Evolutionary conservation across 1,140 invertebrate genomes (phyloP).

Genomic region (Octopus bimaculoides): DNA sequence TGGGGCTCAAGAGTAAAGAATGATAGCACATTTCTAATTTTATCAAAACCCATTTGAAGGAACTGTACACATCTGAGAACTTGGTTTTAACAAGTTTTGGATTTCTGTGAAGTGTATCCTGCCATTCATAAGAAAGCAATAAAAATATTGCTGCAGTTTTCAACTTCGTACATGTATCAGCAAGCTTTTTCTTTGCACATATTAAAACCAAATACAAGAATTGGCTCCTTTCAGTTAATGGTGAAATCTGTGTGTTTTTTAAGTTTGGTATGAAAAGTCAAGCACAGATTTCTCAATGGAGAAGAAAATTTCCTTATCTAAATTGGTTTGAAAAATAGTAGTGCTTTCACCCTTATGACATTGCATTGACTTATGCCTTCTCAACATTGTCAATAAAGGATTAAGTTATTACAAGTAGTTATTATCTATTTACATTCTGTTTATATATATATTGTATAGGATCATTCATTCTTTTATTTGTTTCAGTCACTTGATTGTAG

Average conservation of each 20-base stretch:
- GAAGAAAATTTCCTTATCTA: neutral
- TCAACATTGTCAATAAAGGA: neutral
- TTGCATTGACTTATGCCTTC: neutral
- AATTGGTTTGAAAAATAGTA: constrained; percentile 8
- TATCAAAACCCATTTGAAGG: constrained; percentile 7
- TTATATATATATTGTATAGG: too few relatives aligned
- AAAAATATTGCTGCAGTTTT: constrained; percentile 5
- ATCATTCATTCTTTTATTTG: too few relatives aligned
- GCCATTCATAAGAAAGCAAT: neutral
- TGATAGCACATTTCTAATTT: neutral
- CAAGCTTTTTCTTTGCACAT: neutral
- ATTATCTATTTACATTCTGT: too few relatives aligned
- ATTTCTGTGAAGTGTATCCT: constrained; percentile 5
- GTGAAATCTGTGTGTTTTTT: neutral
- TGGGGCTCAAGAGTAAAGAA: constrained; percentile 1
- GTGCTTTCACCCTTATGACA: neutral
- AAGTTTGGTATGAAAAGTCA: neutral
- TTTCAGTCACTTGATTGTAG: too few relatives aligned
- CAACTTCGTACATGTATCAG: neutral
- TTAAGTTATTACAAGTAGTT: too few relatives aligned
- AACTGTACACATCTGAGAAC: neutral
- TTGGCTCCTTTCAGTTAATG: neutral
- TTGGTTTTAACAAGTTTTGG: neutral
- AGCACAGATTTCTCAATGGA: neutral
- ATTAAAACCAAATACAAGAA: neutral